Conservation (phyloP, 2,888 invertebrate species). For the Polia nebulosa region DNA sequence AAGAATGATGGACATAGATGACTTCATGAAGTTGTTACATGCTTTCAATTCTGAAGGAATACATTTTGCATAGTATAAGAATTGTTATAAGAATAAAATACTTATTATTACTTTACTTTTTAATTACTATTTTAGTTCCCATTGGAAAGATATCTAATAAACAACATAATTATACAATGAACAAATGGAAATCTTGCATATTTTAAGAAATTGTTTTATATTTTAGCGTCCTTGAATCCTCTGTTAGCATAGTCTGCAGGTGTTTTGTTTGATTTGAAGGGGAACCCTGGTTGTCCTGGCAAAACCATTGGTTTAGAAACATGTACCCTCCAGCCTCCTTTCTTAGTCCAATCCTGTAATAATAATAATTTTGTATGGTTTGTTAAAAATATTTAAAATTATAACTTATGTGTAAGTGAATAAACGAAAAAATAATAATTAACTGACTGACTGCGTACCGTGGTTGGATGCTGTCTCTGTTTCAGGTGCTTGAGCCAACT, state of each 20-base stretch:
- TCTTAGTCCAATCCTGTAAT: constrained; percentile 94
- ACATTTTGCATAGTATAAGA: constrained; percentile 95
- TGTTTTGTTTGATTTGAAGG: constrained; percentile 90
- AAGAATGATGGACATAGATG: constrained; percentile 98
- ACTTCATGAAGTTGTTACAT: constrained; percentile 96
- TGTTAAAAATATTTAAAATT: too few relatives aligned
- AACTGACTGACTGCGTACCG: too few relatives aligned
- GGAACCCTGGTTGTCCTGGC: constrained; percentile 94
- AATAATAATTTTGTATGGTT: too few relatives aligned
- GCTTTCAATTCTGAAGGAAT: constrained; percentile 98
- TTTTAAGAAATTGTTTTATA: constrained; percentile 77
- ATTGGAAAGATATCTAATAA: constrained; percentile 59
- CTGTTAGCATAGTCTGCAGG: constrained; percentile 93
- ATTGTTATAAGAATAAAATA: constrained; percentile 40
- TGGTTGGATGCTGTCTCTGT: too few relatives aligned
- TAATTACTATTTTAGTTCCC: constrained; percentile 48
- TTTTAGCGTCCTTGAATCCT: constrained; percentile 93
- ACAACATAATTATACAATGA: constrained; percentile 42
- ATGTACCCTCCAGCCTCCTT: constrained; percentile 93
- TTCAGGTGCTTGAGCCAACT: too few relatives aligned
- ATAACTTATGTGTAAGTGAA: too few relatives aligned
- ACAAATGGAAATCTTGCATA: constrained; percentile 14
- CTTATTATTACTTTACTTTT: constrained; percentile 35
- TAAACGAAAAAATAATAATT: too few relatives aligned
- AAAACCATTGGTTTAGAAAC: constrained; percentile 89